Evolutionary conservation across 1,140 invertebrate species (phyloP).

Genomic region (Matsumurasca onukii): DNA sequence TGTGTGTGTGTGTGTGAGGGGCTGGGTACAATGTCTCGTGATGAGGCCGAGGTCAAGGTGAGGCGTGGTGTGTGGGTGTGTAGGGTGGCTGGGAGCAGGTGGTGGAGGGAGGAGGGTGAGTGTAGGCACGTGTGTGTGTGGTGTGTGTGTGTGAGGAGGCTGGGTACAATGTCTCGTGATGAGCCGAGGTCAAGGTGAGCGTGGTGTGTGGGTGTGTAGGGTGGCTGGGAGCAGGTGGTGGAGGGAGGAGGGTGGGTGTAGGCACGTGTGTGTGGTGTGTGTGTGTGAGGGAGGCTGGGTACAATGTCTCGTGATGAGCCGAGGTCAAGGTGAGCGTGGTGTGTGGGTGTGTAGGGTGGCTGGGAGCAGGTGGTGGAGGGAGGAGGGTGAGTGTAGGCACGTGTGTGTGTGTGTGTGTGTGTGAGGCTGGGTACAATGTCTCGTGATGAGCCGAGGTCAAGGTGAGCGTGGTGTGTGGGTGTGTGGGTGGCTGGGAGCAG

Average conservation of each 20-base stretch:
- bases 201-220: neutral
- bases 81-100: too few relatives aligned
- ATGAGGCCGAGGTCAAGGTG: too few relatives aligned
- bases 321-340: neutral
- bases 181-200: neutral
- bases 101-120: neutral
- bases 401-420: neutral
- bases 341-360: neutral
- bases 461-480: neutral
- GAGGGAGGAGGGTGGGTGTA: neutral
- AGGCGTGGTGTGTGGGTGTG: too few relatives aligned
- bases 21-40: too few relatives aligned
- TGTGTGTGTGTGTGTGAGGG: too few relatives aligned
- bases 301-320: neutral
- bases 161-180: neutral
- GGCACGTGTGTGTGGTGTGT: too few relatives aligned
- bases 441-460: neutral
- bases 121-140: neutral
- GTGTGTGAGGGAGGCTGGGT: neutral
- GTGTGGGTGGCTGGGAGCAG: neutral
- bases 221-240: neutral
- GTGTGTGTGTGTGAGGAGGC: too few relatives aligned
- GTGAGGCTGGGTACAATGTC: neutral
- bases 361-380: neutral
- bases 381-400: neutral